Evolutionary conservation across 2,888 invertebrate species (phyloP).

Genomic region (Byasa hedistus): DNA sequence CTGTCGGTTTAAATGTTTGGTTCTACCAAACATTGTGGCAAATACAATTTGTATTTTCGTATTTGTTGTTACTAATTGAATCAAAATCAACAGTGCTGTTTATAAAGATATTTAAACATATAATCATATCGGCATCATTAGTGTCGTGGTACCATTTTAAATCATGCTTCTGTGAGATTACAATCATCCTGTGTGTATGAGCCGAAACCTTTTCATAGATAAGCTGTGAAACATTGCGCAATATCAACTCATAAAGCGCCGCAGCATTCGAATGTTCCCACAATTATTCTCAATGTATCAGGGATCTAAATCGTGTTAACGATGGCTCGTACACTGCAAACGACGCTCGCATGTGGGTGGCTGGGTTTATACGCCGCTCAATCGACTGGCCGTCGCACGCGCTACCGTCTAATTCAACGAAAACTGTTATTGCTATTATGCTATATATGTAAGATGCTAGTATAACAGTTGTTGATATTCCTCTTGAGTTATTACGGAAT

Average conservation of each 20-base stretch:
- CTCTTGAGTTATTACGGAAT: not conserved
- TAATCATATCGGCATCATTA: no score
- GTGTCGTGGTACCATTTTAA: not conserved
- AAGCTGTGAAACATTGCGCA: not conserved
- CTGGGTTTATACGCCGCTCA: constrained; percentile 61
- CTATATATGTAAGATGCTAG: constrained; percentile 41
- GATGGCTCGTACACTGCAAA: constrained; percentile 49
- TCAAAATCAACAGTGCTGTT: no score
- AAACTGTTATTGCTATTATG: constrained; percentile 32
- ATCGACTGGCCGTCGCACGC: constrained; percentile 73
- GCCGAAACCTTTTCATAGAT: constrained; percentile 4
- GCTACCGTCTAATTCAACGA: constrained; percentile 38
- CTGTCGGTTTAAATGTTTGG: no score
- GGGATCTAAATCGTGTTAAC: constrained; percentile 28
- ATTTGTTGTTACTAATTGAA: no score
- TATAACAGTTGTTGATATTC: constrained; percentile 34
- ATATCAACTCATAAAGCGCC: constrained; percentile 6
- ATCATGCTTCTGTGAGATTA: not conserved
- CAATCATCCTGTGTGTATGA: not conserved
- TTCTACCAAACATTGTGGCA: no score
- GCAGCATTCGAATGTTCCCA: constrained; percentile 13
- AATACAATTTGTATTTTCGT: no score
- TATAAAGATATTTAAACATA: no score
- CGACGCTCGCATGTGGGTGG: constrained; percentile 63
- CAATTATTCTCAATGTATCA: constrained; percentile 27